phyloP scores from a whole-genome alignment of 2,113 vertebrate genomes.

The Perca flavescens region DNA sequence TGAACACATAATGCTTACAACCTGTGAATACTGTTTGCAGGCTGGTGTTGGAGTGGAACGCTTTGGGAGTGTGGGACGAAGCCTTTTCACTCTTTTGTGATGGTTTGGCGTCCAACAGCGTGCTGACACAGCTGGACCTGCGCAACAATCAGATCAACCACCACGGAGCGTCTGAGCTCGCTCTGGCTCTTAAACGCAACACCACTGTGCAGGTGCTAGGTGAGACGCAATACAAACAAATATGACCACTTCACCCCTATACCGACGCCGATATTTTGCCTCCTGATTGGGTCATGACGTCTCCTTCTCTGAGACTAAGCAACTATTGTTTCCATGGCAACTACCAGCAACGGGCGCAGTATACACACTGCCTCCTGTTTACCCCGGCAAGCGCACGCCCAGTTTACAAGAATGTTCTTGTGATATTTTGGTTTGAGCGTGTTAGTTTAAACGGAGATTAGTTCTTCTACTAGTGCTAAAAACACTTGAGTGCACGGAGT shows the following conservation, averaged over 20 bases:
- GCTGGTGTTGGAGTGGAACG: constrained; percentile 95
- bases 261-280: no score
- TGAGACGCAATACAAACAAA: constrained; percentile 58
- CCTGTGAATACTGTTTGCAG: constrained; percentile 72
- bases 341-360: no score
- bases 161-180: constrained; percentile 89
- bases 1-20: neutral
- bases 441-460: no score
- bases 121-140: constrained; percentile 89
- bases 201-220: constrained; percentile 89
- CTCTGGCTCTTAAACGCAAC: constrained; percentile 87
- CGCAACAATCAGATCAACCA: constrained; percentile 97
- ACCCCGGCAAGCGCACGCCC: no score
- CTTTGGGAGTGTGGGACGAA: constrained; percentile 90
- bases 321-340: no score
- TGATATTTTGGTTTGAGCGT: no score
- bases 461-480: no score
- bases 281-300: no score
- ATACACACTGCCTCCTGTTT: no score
- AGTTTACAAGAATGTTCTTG: no score
- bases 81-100: constrained; percentile 91
- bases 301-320: no score
- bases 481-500: no score
- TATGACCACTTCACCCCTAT: neutral
- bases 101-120: constrained; percentile 85